These are phyloP conservation scores for Palloptera scutellata DNA, from an alignment of 2,888 invertebrate species.

Conservation along the genomic window DNA sequence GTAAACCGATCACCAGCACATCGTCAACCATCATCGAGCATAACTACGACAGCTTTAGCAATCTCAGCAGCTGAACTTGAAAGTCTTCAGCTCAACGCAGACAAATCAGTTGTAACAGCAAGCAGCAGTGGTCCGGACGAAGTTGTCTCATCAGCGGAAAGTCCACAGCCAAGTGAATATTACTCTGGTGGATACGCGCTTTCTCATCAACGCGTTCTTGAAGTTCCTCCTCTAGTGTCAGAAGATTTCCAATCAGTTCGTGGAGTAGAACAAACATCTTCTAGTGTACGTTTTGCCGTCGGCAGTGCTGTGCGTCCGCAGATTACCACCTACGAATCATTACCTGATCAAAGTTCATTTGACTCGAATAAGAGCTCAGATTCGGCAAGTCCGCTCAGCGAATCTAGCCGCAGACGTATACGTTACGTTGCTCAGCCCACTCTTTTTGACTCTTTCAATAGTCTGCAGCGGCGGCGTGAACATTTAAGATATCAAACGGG, in stretches of 20 bases:
- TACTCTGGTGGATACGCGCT: constrained; percentile 33
- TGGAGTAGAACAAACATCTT: constrained; percentile 37
- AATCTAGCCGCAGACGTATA: constrained; percentile 66
- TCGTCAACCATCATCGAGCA: constrained; percentile 33
- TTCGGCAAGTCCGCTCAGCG: constrained; percentile 58
- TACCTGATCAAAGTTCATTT: constrained; percentile 37
- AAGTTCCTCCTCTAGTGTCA: constrained; percentile 27
- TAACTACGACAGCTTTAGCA: constrained; percentile 1
- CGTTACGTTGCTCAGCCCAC: constrained; percentile 67
- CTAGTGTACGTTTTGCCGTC: constrained; percentile 55
- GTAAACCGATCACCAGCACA: constrained; percentile 31
- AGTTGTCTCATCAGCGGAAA: constrained; percentile 54
- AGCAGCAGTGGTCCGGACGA: constrained; percentile 47
- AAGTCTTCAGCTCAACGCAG: not conserved
- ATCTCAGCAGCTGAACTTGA: constrained; percentile 18
- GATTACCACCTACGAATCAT: constrained; percentile 41
- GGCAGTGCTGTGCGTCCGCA: constrained; percentile 59
- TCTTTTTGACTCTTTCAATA: constrained; percentile 56
- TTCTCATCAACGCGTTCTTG: not conserved
- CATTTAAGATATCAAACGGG: constrained; percentile 55
- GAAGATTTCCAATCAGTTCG: constrained; percentile 35
- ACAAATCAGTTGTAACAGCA: constrained; percentile 41
- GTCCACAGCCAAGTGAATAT: constrained; percentile 46
- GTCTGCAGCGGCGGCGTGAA: constrained; percentile 61
- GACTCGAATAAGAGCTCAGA: constrained; percentile 44